Evolutionary conservation across 92 coral and sea anemone species (phyloP).

Genomic region (Blastomussa wellsi): DNA sequence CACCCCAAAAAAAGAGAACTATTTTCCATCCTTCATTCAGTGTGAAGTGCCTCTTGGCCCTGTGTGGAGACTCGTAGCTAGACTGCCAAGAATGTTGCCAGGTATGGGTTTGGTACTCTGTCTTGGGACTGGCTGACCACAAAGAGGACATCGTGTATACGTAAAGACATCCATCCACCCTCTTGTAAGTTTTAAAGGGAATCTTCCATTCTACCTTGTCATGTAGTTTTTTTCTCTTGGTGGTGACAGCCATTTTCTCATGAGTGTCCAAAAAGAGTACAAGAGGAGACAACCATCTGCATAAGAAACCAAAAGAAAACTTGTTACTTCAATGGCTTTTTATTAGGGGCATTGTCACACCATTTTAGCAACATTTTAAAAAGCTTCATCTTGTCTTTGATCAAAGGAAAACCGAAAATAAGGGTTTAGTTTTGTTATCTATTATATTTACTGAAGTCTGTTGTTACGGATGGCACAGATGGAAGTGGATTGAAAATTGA

Average conservation of each 20-base stretch:
- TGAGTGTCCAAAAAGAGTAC: constrained; percentile 83
- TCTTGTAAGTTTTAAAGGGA: too few species aligned
- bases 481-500: too few species aligned
- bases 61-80: background rate
- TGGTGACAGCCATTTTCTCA: constrained; percentile 87
- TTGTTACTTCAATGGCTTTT: background rate
- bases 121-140: background rate
- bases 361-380: too few species aligned
- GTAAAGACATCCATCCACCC: too few species aligned
- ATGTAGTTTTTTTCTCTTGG: constrained; percentile 76
- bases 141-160: background rate
- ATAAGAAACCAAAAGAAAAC: background rate
- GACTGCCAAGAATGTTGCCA: background rate
- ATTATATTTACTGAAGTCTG: too few species aligned
- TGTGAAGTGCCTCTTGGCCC: background rate
- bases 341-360: too few species aligned
- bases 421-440: too few species aligned
- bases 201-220: constrained; percentile 98
- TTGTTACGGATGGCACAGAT: too few species aligned
- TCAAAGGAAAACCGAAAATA: too few species aligned
- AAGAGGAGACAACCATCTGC: constrained; percentile 90
- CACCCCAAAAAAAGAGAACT: background rate
- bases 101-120: background rate
- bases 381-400: too few species aligned
- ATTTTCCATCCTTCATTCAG: background rate